Conservation (phyloP, 2,113 vertebrate species). For the Pedionomus torquatus region DNA sequence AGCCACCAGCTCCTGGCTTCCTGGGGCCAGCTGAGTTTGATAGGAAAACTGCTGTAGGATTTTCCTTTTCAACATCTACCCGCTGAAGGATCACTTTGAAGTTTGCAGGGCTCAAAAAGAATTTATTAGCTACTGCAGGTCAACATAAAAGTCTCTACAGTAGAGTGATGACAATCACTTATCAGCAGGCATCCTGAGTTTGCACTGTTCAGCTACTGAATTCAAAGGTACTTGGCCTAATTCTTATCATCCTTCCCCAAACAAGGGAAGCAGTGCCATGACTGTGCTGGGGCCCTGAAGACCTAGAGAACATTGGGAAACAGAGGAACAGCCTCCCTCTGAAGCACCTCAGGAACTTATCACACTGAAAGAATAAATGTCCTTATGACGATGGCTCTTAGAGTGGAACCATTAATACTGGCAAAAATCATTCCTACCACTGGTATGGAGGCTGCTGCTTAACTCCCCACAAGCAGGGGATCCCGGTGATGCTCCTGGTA, state of each 20-base stretch:
- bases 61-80: background rate
- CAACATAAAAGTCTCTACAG: background rate
- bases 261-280: too few relatives aligned
- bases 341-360: background rate
- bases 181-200: background rate
- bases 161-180: background rate
- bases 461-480: background rate
- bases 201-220: background rate
- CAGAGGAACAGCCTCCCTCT: background rate
- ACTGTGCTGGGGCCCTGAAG: background rate
- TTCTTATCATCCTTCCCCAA: background rate
- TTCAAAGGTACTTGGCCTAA: background rate
- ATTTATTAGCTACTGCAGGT: background rate
- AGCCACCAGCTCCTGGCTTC: background rate
- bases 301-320: background rate
- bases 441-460: background rate
- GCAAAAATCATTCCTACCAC: background rate
- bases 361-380: background rate
- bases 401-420: background rate
- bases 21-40: background rate
- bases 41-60: background rate
- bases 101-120: background rate
- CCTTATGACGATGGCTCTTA: background rate
- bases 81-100: background rate
- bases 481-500: rapidly evolving